Evolutionary conservation across 2,797 vertebrate genomes (phyloP).

Genomic region (Mallotus villosus): DNA sequence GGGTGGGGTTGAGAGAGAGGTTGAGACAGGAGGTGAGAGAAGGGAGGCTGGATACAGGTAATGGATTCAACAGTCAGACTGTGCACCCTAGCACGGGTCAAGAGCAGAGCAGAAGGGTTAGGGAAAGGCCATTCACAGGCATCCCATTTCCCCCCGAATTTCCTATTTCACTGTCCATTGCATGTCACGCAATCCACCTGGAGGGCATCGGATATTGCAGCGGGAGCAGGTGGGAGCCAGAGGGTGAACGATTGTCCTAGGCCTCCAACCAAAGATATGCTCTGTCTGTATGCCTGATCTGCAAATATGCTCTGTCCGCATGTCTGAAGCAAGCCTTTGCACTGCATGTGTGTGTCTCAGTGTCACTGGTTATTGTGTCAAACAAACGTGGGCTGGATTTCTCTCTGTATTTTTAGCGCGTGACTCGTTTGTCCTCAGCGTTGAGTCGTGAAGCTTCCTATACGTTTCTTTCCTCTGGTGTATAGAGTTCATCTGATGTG

Average conservation of each 20-base stretch:
- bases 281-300: neutral
- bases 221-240: constrained; percentile 36
- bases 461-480: too few relatives aligned
- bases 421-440: too few relatives aligned
- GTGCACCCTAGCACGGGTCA: constrained; percentile 38
- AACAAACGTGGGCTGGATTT: too few relatives aligned
- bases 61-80: constrained; percentile 54
- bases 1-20: constrained; percentile 36
- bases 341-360: too few relatives aligned
- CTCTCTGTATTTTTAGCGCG: neutral
- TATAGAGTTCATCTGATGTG: too few relatives aligned
- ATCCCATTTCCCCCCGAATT: constrained; percentile 18
- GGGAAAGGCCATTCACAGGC: constrained; percentile 34
- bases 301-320: too few relatives aligned
- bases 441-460: too few relatives aligned
- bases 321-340: too few relatives aligned
- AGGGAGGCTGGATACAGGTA: constrained; percentile 36
- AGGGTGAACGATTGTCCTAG: neutral
- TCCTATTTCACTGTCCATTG: constrained; percentile 31
- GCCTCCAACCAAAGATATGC: neutral
- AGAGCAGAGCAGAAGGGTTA: constrained; percentile 30
- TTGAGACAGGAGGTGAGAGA: constrained; percentile 9
- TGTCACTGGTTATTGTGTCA: too few relatives aligned
- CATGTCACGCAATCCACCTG: neutral
- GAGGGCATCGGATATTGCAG: constrained; percentile 3